Evolutionary conservation across 2,113 vertebrate genomes (phyloP).

Genomic region (Eclectus roratus): DNA sequence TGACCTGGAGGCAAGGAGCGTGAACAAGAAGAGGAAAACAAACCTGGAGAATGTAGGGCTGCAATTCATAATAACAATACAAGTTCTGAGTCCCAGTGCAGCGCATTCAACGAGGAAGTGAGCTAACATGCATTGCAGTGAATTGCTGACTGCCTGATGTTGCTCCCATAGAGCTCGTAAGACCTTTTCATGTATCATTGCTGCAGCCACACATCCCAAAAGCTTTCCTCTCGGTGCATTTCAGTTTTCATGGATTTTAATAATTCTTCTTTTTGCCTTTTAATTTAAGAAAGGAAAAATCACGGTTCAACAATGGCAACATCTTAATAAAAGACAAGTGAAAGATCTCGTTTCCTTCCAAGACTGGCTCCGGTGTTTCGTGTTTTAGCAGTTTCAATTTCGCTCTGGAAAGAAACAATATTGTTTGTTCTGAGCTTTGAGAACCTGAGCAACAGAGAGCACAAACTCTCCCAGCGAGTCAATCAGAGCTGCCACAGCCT

Average conservation of each 20-base stretch:
- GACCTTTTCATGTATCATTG: slow-evolving; percentile 11
- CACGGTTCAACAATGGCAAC: neutral
- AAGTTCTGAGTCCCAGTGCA: slow-evolving; percentile 8
- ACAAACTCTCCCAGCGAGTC: neutral
- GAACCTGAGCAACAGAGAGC: neutral
- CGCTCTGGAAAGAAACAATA: neutral
- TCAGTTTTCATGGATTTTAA: neutral
- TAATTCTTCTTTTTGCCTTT: neutral
- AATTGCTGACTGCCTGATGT: slow-evolving; percentile 41
- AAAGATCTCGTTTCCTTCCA: neutral
- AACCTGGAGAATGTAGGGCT: neutral
- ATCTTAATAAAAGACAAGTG: neutral
- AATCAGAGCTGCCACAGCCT: neutral
- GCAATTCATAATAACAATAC: neutral
- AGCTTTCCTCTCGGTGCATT: neutral
- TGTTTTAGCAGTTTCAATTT: neutral
- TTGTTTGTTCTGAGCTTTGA: neutral
- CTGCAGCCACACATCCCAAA: neutral
- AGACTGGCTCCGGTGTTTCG: neutral
- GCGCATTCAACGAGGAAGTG: slow-evolving; percentile 17
- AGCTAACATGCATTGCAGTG: neutral
- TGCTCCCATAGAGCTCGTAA: slow-evolving; percentile 49
- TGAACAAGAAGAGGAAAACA: neutral
- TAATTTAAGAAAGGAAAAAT: neutral
- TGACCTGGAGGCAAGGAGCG: neutral